Evolutionary conservation across 2,888 invertebrate genomes (phyloP), one percentile per base, ranked within the genome.

Genomic region (Pardosa pseudoannulata): DNA sequence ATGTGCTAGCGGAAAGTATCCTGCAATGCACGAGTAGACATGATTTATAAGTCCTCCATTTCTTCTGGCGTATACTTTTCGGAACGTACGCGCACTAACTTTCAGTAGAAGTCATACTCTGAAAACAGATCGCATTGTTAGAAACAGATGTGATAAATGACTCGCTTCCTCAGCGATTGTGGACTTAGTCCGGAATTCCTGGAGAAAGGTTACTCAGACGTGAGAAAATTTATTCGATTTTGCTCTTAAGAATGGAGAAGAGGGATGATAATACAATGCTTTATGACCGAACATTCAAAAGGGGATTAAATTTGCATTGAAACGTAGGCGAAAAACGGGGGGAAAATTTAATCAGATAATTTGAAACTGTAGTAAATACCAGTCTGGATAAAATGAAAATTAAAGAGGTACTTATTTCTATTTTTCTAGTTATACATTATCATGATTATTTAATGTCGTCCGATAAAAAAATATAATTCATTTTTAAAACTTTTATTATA

Each of bases 71-170:
- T 41, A 7, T 29, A 71, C 27, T 71, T 71, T 46, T 27, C 23
- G 11, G 46, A 29, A 46, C 28, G 6, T n/a, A n/a, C 36, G 32
- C n/a, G 11, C 39, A n/a, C 28, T 31, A 7, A 7, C n/a, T 28
- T 32, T 13, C 31, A 11, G 13, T 32, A 50, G 31, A 31, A 72
- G 72, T 31, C 32, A 50, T 16, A 7, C 13, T 16, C 2, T 6
- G 50, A 50, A 72, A 72, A 19, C 50, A 72, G 27, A 29, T 72
- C 56, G 31, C 50, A 50, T 50, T 72, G 72, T 9, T 50, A 19
- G 19, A 27, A 72, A 23, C 50, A 56, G 56, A 72, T 19, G 72
- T 56, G 50, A 50, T 50, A 72, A 72, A 72, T 72, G 6, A 72
- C 50, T 13, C 11, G 23, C 50, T 56, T 72, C 72, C 72, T 50